Conservation (phyloP, 2,113 vertebrate species). For the Sarotherodon lohbergeri region DNA sequence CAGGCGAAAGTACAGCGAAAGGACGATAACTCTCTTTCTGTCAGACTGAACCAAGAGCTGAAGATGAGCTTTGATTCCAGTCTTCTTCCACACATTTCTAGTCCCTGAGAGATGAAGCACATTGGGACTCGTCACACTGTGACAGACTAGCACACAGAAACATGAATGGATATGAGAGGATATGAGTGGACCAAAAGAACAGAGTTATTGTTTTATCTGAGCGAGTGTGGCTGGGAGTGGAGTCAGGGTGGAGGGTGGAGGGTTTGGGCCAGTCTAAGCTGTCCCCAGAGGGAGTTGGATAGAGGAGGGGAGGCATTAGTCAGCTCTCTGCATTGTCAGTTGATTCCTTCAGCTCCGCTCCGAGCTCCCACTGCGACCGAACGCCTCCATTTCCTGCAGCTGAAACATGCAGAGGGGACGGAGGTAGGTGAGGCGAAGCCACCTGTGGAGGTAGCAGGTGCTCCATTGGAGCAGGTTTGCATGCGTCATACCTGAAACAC, state of each 20-base stretch:
- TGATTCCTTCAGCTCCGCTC: constrained; percentile 19
- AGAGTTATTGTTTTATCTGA: background rate
- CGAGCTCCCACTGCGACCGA: background rate
- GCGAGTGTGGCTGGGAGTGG: background rate
- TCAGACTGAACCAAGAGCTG: background rate
- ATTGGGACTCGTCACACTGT: background rate
- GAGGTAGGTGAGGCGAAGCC: background rate
- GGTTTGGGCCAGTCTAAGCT: background rate
- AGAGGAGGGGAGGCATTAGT: constrained; percentile 7
- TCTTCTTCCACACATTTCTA: background rate
- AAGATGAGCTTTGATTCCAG: background rate
- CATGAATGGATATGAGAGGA: background rate
- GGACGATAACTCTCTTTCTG: background rate
- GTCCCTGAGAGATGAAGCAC: background rate
- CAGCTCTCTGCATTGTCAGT: background rate
- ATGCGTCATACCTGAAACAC: background rate
- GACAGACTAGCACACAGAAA: background rate
- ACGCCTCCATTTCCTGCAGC: background rate
- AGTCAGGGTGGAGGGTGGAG: background rate
- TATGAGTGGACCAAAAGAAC: background rate
- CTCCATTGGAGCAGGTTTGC: background rate
- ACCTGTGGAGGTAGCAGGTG: background rate
- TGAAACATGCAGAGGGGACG: background rate
- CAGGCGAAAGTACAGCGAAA: background rate
- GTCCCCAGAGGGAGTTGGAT: background rate